A percentile compares a stretch with the other conserved stretches of the same genome.
Evolutionary conservation across 2,797 vertebrate genomes (phyloP).

Genomic region (Hippopotamyrus pictus): DNA sequence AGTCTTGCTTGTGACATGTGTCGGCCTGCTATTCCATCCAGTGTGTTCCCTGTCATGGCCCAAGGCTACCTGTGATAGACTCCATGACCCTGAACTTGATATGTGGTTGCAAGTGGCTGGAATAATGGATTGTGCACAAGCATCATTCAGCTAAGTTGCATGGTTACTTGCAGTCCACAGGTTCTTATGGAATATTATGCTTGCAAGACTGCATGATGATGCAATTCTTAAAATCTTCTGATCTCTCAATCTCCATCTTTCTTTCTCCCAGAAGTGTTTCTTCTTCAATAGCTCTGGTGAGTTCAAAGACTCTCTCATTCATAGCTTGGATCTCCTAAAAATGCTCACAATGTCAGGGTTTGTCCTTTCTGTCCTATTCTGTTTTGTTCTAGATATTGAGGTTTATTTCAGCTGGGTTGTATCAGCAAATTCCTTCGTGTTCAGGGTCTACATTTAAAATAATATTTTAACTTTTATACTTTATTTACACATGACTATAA

Average conservation of each 20-base stretch:
- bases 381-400: neutral
- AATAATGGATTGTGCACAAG: neutral
- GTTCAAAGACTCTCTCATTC: neutral
- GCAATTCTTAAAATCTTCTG: neutral
- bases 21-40: neutral
- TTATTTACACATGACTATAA: neutral
- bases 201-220: neutral
- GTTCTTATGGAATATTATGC: neutral
- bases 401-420: neutral
- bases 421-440: neutral
- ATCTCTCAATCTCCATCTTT: neutral
- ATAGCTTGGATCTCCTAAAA: neutral
- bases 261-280: neutral
- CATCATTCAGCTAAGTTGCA: neutral
- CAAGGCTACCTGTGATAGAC: neutral
- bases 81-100: neutral
- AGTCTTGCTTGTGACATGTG: neutral
- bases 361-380: neutral
- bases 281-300: neutral
- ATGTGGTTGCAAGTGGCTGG: neutral
- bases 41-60: neutral
- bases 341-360: neutral
- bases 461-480: neutral
- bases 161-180: neutral
- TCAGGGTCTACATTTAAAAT: neutral